A percentile compares a stretch with the other conserved stretches of the same genome.
phyloP scores from a whole-genome alignment of 2,113 vertebrate species.

The Phaetusa simplex region DNA sequence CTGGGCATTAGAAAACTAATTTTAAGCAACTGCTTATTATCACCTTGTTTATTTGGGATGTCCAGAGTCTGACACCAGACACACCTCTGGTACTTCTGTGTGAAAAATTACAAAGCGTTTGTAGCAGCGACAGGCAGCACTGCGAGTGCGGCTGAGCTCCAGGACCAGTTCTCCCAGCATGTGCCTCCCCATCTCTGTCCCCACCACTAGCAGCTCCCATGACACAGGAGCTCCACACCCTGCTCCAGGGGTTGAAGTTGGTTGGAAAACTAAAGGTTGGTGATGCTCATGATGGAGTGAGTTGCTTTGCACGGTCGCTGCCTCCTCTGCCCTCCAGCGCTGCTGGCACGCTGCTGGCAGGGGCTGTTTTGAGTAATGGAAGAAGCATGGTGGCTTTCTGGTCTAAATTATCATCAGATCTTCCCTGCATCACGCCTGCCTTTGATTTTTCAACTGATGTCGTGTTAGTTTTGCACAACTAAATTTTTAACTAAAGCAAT shows the following conservation, averaged over 20 bases:
- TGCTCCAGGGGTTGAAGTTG: background rate
- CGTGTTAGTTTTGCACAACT: background rate
- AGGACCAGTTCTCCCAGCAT: background rate
- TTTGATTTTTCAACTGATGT: background rate
- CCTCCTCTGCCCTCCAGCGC: background rate
- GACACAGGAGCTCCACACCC: background rate
- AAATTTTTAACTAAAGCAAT: background rate
- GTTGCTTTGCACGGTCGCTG: background rate
- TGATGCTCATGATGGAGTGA: fast-evolving
- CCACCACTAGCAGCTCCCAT: background rate
- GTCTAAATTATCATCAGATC: background rate
- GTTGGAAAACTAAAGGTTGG: background rate
- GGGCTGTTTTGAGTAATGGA: background rate
- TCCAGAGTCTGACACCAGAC: background rate
- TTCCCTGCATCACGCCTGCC: background rate
- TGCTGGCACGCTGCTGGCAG: background rate
- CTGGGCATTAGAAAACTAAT: background rate
- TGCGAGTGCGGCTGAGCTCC: background rate
- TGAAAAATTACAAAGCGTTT: background rate
- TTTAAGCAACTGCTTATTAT: background rate
- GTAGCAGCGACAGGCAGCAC: background rate
- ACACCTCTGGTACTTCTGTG: background rate
- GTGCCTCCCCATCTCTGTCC: too few relatives aligned
- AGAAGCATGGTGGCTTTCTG: background rate
- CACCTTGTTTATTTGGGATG: background rate